Conservation (phyloP, 1,140 invertebrate genomes). For the Triops longicaudatus region DNA sequence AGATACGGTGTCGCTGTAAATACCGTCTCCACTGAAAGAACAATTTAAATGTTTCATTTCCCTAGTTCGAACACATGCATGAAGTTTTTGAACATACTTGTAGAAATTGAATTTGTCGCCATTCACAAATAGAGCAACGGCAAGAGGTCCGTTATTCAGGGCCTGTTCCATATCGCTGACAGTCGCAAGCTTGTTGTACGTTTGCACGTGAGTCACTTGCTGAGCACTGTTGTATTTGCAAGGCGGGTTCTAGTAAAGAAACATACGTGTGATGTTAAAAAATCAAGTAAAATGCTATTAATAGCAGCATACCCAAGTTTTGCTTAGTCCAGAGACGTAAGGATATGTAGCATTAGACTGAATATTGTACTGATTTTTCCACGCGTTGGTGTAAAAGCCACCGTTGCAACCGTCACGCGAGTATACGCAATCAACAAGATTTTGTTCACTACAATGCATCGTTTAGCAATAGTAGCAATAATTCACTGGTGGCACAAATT, state of each 20-base stretch:
- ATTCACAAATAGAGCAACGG: no score
- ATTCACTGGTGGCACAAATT: no score
- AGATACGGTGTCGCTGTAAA: conserved; percentile 21
- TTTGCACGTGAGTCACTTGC: no score
- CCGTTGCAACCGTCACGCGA: conserved; percentile 18
- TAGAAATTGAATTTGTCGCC: no score
- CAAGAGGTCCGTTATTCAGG: no score
- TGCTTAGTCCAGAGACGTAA: neutral
- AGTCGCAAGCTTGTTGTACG: no score
- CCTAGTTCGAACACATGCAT: neutral
- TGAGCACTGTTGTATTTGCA: no score
- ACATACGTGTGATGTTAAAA: no score
- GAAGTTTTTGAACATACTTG: neutral
- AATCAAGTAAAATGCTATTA: neutral
- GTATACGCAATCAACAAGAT: conserved; percentile 20
- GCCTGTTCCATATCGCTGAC: no score
- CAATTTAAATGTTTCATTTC: neutral
- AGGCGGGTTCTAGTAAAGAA: no score
- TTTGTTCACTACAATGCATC: conserved; percentile 19
- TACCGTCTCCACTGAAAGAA: neutral
- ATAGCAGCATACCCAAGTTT: neutral
- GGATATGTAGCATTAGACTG: neutral
- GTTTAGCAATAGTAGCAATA: no score
- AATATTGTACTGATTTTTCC: conserved; percentile 9
- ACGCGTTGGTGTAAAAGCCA: conserved; percentile 23